Evolutionary conservation across 2,113 vertebrate genomes (phyloP), one percentile per base, ranked within the genome.

Genomic region (Callipepla squamata): DNA sequence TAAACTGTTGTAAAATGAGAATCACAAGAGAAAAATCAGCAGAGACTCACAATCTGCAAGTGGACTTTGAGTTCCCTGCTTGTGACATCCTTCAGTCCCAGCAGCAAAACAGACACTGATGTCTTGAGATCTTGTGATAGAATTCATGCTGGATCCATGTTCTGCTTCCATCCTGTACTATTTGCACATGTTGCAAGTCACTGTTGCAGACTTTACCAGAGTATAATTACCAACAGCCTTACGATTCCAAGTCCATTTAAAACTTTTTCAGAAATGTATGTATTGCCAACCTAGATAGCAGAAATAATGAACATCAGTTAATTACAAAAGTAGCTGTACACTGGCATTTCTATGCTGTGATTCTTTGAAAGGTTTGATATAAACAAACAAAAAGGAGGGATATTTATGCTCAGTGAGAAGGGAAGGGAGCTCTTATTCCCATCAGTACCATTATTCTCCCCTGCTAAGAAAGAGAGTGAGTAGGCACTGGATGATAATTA

Each of bases 51-150:
- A 8, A 48, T 50, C 62, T 59, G 17, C 17, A 75, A 57, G 12
- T 67, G 92, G 89, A 95, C 91, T 96, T 92, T 95, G 93, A 63
- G 47, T 59, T 82, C 47, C n/a, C 21, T n/a, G 59, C 69, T 87
- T 74, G 80, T 95, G 84, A 91, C 65, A 78, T 80, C 72, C 38
- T 67, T 82, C 55, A 85, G 89, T 85, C 87, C 74, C 79, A 93
- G 85, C 61, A 79, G 38, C 34, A 92, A 90, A 95, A 83, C 76
- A 94, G 66, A 72, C 20, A 23, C 34, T 51, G 28, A 90, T 86
- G 69, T 72, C 83, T 69, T 78, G 78, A 92, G 80, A 57, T 75
- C 83, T 94, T n/a, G 55, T 6, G 57, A 25, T 0, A 34, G 51
- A 53, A 61, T 78, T 85, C 0, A 0, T 57, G 69, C 76, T n/a